Base-by-base conservation (phyloP, 2,113 vertebrate genomes). In the Myiopsitta monachus region DNA sequence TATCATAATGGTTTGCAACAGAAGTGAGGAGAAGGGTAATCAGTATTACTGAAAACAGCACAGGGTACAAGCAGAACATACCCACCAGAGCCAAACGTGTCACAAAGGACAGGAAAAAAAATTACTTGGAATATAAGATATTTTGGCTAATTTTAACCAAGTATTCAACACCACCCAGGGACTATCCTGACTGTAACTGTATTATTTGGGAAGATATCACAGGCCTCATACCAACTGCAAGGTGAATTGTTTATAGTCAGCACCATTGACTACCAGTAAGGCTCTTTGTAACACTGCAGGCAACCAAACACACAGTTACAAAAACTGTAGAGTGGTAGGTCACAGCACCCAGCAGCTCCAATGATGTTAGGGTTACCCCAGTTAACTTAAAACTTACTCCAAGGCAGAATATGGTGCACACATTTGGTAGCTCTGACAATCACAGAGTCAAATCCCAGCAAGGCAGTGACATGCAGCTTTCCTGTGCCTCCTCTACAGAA, bases 141-240 rank as follows among this genome's bases (percentile, higher is more conserved):
- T 67, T 94, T 92, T 81, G 49, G 9, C 54, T 93, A 59, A 74
- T 81, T 95, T 94, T 83, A 96, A 59, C 46, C n/a, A 72, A 84
- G 41, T 39, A 82, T 84, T 95, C 81, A 82, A 67, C 92, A 94
- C 14, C 10, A 28, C 11, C 39, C 24, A 41, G 85, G 54, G 68
- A 94, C 54, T 66, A 61, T 28, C 13, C 27, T 51, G 24, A 73
- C 57, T 61, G 30, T 47, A 92, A 80, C 11, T n/a, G 38, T 9
- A 24, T 51, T 46, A 85, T 82, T 38, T 67, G 49, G 66, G 63
- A 85, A 83, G 38, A 61, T 26, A 31, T 31, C 43, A 38, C 22
- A 91, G 43, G 44, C 64, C 57, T 87, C 82, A 61, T 17, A 79
- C 21, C 1, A 9, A 49, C 23, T 61, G 43, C 30, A 79, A 75